These are phyloP conservation scores for Arge pagana DNA, from an alignment of 2,888 invertebrate species.

Conservation along the genomic window DNA sequence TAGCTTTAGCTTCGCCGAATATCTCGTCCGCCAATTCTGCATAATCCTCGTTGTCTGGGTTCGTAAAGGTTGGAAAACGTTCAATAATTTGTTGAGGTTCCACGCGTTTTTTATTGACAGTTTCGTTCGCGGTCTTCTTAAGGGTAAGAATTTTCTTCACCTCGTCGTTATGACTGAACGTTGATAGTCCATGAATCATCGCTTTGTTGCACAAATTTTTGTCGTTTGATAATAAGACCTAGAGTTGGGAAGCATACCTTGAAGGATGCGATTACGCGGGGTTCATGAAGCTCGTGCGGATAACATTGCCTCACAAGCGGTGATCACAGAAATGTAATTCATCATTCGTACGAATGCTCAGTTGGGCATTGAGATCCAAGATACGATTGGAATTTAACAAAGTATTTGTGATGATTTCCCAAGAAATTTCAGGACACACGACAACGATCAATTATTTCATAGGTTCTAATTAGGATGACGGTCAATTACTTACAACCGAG, in stretches of 20 bases:
- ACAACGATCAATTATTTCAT: too few relatives aligned
- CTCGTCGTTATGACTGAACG: conserved; percentile 46
- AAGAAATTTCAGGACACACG: too few relatives aligned
- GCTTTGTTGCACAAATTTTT: conserved; percentile 57
- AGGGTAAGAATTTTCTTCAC: conserved; percentile 47
- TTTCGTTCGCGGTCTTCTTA: conserved; percentile 30
- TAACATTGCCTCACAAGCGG: too few relatives aligned
- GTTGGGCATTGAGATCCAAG: too few relatives aligned
- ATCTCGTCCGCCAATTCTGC: conserved; percentile 39
- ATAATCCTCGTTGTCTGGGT: conserved; percentile 35
- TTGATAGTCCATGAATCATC: conserved; percentile 46
- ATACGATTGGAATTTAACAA: too few relatives aligned
- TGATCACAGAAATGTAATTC: too few relatives aligned
- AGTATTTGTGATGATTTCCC: too few relatives aligned
- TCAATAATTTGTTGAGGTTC: neutral
- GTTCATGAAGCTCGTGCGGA: too few relatives aligned
- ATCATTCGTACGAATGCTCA: too few relatives aligned
- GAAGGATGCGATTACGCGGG: too few relatives aligned
- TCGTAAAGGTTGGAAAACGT: conserved; percentile 22
- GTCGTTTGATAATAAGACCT: conserved; percentile 55
- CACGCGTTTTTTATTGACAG: neutral
- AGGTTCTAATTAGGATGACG: conserved; percentile 11
- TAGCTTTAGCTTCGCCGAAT: conserved; percentile 39
- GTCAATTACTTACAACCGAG: conserved; percentile 42
- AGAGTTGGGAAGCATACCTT: too few relatives aligned